Percentiles rank a stretch among this genome's conserved stretches.
Evolutionary conservation across 1,140 invertebrate species (phyloP).

Genomic region (Theocolax elegans): DNA sequence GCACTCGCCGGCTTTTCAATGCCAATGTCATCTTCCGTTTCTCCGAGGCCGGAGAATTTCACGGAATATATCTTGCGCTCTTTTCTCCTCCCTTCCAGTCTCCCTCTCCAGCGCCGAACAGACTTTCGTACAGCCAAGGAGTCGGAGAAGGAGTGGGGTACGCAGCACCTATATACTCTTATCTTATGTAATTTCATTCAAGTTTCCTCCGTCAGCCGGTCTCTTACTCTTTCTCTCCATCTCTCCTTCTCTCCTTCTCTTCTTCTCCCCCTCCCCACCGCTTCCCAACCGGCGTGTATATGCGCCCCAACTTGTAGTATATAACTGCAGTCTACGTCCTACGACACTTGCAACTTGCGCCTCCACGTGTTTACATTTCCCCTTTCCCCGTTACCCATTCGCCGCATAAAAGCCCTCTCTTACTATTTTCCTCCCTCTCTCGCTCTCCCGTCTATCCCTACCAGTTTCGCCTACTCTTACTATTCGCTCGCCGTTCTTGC

Average conservation of each 20-base stretch:
- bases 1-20: conserved; percentile 33
- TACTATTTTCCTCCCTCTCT: no score
- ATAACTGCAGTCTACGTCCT: no score
- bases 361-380: conserved; percentile 22
- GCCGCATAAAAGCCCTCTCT: neutral
- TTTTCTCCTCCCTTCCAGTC: neutral
- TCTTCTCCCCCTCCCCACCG: neutral
- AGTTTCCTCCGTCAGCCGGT: conserved; percentile 36
- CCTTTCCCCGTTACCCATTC: neutral
- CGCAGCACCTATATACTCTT: conserved; percentile 19
- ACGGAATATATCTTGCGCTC: conserved; percentile 20
- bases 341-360: neutral
- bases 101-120: neutral
- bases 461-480: no score
- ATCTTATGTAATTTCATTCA: conserved; percentile 53
- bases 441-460: no score
- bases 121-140: no score
- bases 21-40: conserved; percentile 42
- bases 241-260: neutral
- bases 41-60: conserved; percentile 24
- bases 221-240: no score
- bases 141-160: no score
- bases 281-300: neutral
- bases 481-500: no score
- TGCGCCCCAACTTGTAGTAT: no score